These are phyloP conservation scores for Onychomys leucogaster DNA, from an alignment of 2,797 vertebrate genomes.

Conservation along the genomic window DNA sequence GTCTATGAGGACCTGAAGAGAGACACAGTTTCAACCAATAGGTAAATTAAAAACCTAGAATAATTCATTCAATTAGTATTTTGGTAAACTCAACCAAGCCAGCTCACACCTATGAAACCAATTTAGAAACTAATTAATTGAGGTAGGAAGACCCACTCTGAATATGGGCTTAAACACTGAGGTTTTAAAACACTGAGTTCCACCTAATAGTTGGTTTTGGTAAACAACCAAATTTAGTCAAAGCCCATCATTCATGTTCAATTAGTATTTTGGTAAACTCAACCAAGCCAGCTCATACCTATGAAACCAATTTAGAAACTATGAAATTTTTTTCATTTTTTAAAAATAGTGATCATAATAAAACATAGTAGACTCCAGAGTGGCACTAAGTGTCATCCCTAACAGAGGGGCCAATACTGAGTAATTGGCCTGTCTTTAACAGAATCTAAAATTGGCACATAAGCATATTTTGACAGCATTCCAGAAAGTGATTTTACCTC, in stretches of 20 bases:
- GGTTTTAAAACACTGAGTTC: background rate
- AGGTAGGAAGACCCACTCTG: too few relatives aligned
- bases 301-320: background rate
- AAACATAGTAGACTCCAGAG: background rate
- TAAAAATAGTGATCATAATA: constrained; percentile 12
- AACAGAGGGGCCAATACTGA: background rate
- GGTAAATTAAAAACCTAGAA: background rate
- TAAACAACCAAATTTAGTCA: background rate
- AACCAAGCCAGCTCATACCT: background rate
- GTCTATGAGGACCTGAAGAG: background rate
- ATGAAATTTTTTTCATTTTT: background rate
- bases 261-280: background rate
- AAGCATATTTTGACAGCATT: constrained; percentile 19
- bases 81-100: too few relatives aligned
- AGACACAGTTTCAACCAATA: background rate
- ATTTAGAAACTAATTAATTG: too few relatives aligned
- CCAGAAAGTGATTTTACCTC: background rate
- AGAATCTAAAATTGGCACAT: background rate
- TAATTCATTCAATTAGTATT: too few relatives aligned
- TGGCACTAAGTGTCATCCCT: background rate
- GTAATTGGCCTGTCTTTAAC: background rate
- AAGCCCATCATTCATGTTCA: background rate
- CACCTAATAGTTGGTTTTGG: background rate
- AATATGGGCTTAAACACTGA: too few relatives aligned
- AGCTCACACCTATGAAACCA: too few relatives aligned